Percentiles rank a stretch among this genome's conserved stretches.
Conservation (phyloP, 1,140 invertebrate species). For the Ceratosolen solmsi region DNA sequence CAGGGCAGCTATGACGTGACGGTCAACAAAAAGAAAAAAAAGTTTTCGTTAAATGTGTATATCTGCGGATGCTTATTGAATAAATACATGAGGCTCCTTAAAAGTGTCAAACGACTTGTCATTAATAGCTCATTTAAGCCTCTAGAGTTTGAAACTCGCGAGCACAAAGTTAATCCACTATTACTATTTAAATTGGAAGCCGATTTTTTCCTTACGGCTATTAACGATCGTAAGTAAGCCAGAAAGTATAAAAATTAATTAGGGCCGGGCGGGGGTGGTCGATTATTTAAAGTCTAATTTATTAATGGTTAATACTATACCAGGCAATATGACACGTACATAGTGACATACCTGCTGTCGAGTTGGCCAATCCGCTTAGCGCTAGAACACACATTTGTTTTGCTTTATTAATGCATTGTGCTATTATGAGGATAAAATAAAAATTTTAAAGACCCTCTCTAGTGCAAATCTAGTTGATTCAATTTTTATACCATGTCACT, state of each 20-base stretch:
- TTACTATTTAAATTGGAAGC: slow-evolving; percentile 45
- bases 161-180: slow-evolving; percentile 10
- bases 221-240: background rate
- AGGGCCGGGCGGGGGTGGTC: slow-evolving; percentile 34
- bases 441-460: slow-evolving; percentile 1
- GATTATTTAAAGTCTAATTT: slow-evolving; percentile 64
- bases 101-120: slow-evolving; percentile 15
- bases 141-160: background rate
- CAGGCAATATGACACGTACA: slow-evolving; percentile 74
- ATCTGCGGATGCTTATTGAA: background rate
- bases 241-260: background rate
- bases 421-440: background rate
- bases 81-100: slow-evolving; percentile 9
- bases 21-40: slow-evolving; percentile 58
- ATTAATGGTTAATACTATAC: slow-evolving; percentile 73
- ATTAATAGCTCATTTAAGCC: slow-evolving; percentile 5
- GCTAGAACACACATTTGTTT: slow-evolving; percentile 71
- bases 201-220: background rate
- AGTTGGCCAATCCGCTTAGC: slow-evolving; percentile 74
- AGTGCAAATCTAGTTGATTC: background rate
- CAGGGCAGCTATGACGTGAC: slow-evolving; percentile 68
- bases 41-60: slow-evolving; percentile 56
- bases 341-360: slow-evolving; percentile 74
- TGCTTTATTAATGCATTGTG: slow-evolving; percentile 34
- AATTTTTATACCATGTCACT: background rate